Evolutionary conservation across 2,888 invertebrate genomes (phyloP).

Genomic region (Pteria penguin): DNA sequence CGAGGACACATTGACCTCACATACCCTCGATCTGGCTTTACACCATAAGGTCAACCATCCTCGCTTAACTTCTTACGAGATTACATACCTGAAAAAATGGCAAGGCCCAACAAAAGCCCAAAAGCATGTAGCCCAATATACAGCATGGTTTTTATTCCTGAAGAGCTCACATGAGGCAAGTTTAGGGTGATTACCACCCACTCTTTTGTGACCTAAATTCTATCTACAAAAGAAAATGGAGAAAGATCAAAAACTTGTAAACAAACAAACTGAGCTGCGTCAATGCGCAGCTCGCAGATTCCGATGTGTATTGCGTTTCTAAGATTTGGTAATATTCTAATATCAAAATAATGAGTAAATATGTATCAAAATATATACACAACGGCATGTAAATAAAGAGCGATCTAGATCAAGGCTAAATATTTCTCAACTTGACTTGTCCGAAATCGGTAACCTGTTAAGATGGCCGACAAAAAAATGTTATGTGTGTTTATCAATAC

Average conservation of each 20-base stretch:
- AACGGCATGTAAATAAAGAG: no score
- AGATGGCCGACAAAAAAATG: not conserved
- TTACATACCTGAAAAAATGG: not conserved
- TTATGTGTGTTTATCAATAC: not conserved
- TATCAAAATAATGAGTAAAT: no score
- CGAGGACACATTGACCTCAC: slow-evolving; percentile 5
- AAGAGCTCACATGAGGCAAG: not conserved
- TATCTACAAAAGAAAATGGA: slow-evolving; percentile 40
- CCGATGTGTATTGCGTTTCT: no score
- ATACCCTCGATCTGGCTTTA: slow-evolving; percentile 12
- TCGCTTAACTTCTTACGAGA: no score
- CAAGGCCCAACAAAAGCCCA: slow-evolving; percentile 21
- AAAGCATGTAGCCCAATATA: slow-evolving; percentile 32
- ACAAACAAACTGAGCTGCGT: slow-evolving; percentile 18
- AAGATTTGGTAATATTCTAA: no score
- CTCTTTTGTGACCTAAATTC: slow-evolving; percentile 29
- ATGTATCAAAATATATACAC: no score
- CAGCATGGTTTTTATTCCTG: slow-evolving; percentile 17
- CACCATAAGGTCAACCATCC: not conserved
- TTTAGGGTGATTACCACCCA: not conserved
- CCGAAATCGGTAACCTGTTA: not conserved
- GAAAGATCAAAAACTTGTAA: slow-evolving; percentile 19
- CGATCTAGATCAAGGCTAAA: no score
- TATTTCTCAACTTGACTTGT: not conserved
- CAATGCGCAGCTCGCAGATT: no score